Evolutionary conservation across 2,888 invertebrate genomes (phyloP), one percentile per base, ranked within the genome.

Genomic region (Folsomia manolachei): DNA sequence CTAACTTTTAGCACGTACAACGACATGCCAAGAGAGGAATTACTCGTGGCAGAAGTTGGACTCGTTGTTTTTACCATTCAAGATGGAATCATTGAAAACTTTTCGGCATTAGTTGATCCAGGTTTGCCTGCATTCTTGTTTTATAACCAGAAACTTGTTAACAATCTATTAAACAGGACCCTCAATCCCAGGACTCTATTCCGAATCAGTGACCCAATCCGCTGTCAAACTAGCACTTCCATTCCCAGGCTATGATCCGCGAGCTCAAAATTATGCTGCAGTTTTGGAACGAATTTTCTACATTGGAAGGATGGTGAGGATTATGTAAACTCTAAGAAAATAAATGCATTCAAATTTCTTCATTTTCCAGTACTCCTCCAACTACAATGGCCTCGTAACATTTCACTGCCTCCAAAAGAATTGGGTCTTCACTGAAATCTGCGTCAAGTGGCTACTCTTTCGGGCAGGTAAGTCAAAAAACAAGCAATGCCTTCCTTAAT

Each of bases 41-140:
- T 39, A 4, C 4, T 39, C 7, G 39, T 39, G 1, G 74, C 74
- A 1, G 74, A 74, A 63, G 60, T 71, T 61, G 74, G 71, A 7
- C 52, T 74, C 2, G 51, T 63, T 24, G 63, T 69, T 18, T 69
- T 74, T 19, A 19, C 52, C 14, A 19, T 74, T 18, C 21, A 65
- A 52, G n/a, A 65, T 4, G 74, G 74, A 27, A 53, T 74, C 18
- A 11, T 64, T 1, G 65, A 64, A 11, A 74, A 69, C 52, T 74
- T 27, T 66, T 63, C 63, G 1, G 63, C 68, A 1, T 51, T 74
- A 0, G 71, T 74, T 53, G 74, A 68, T 53, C 74, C 74, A 27
- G 62, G 73, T 2, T n/a, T 65, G 19, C 27, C 26, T 39, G 39
- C 14, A 4, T 39, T 4, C 14, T 14, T 39, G 39, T 39, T 39